These are phyloP conservation scores for Platyura marginata DNA, from an alignment of 1,140 invertebrate species.

Conservation along the genomic window DNA sequence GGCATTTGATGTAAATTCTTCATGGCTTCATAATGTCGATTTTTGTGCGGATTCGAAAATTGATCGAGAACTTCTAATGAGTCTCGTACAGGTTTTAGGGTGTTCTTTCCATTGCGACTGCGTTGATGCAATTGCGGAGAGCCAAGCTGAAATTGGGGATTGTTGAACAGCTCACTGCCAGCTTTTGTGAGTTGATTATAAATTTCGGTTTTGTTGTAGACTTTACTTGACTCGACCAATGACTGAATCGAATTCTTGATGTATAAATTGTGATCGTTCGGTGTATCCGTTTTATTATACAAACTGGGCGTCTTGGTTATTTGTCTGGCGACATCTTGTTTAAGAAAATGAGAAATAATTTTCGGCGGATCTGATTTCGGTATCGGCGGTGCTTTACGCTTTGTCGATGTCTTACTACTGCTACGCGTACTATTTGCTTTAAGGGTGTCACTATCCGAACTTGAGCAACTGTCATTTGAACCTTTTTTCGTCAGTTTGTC, in stretches of 20 bases:
- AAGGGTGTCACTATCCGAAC: constrained; percentile 1
- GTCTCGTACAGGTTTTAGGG: constrained; percentile 12
- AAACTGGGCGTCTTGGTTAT: neutral
- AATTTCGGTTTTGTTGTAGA: neutral
- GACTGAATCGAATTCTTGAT: constrained; percentile 6
- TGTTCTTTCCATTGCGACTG: constrained; percentile 9
- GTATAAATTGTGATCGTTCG: neutral
- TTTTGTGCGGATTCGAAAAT: constrained; percentile 16
- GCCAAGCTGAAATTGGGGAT: constrained; percentile 21
- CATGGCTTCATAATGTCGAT: constrained; percentile 20
- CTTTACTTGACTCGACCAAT: constrained; percentile 15
- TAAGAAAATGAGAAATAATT: constrained; percentile 7
- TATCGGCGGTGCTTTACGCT: constrained; percentile 8
- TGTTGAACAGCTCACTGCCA: constrained; percentile 21
- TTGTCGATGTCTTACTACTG: neutral
- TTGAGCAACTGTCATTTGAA: neutral
- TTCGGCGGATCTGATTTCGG: constrained; percentile 6
- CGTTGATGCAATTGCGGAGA: constrained; percentile 15
- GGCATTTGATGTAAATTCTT: constrained; percentile 29
- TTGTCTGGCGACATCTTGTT: neutral
- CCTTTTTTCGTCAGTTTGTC: neutral
- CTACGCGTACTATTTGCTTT: neutral
- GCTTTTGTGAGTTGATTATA: neutral
- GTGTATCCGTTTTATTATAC: neutral
- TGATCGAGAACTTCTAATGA: constrained; percentile 17